phyloP scores from a whole-genome alignment of 2,888 invertebrate species.

The Molorchus minor region DNA sequence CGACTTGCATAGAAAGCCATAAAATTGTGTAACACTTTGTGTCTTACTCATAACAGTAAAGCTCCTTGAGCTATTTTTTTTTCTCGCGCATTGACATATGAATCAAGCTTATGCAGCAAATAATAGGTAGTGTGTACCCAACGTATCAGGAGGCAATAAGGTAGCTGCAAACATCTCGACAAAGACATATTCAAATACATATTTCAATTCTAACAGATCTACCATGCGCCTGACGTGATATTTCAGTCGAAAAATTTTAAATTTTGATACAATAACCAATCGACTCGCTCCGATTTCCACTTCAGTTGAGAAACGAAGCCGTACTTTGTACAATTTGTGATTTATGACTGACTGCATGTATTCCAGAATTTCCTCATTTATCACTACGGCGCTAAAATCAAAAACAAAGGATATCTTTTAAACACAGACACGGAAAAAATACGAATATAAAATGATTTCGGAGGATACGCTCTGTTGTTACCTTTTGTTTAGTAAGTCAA shows the following conservation, averaged over 20 bases:
- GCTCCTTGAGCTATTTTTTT: no score
- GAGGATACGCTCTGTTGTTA: not conserved
- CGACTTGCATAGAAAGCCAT: no score
- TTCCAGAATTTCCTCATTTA: conserved; percentile 23
- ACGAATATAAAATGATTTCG: conserved; percentile 1
- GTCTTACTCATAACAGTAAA: no score
- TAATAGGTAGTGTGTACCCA: no score
- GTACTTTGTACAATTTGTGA: conserved; percentile 17
- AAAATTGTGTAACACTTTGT: no score
- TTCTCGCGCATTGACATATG: no score
- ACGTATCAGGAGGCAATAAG: conserved; percentile 7
- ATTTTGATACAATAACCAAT: conserved; percentile 16
- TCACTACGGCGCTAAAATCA: conserved; percentile 14
- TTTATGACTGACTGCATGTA: conserved; percentile 19
- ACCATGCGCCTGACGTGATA: not conserved
- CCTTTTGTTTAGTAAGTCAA: conserved; percentile 13
- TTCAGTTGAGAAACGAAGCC: conserved; percentile 3
- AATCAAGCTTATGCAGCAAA: no score
- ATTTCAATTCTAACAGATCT: conserved; percentile 15
- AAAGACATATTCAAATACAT: conserved; percentile 18
- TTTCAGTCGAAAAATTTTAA: conserved; percentile 16
- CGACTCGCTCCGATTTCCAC: conserved; percentile 15
- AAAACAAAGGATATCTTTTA: conserved; percentile 13
- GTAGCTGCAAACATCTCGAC: conserved; percentile 8
- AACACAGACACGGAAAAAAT: conserved; percentile 4